Conservation (phyloP, 1,140 invertebrate species). For the Odontomachus brunneus region DNA sequence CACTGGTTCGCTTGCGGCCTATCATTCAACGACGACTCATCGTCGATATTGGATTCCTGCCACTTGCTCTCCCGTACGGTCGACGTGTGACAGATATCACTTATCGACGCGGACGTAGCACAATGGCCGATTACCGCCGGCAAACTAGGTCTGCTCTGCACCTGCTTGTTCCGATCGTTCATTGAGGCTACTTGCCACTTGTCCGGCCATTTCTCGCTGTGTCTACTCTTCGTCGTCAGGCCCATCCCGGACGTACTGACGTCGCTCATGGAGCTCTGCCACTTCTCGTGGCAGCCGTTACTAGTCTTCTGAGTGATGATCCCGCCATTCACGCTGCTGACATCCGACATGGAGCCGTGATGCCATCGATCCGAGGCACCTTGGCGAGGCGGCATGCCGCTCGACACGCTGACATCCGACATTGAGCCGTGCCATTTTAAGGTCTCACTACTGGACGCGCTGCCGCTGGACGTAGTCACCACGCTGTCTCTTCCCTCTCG, state of each 20-base stretch:
- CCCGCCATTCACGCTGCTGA: conserved; percentile 79
- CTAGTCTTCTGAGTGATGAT: conserved; percentile 69
- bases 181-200: conserved; percentile 79
- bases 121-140: conserved; percentile 75
- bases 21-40: conserved; percentile 63
- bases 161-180: conserved; percentile 80
- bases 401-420: conserved; percentile 91
- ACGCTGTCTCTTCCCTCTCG: conserved; percentile 89
- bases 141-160: conserved; percentile 67
- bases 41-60: conserved; percentile 78
- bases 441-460: conserved; percentile 92
- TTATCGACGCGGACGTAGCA: conserved; percentile 57
- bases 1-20: conserved; percentile 67
- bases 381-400: conserved; percentile 81
- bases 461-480: conserved; percentile 88
- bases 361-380: conserved; percentile 78
- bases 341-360: conserved; percentile 82
- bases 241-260: conserved; percentile 77
- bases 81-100: conserved; percentile 68
- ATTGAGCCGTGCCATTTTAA: conserved; percentile 93
- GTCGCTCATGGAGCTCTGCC: conserved; percentile 87
- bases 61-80: conserved; percentile 73
- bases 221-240: conserved; percentile 67
- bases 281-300: conserved; percentile 81
- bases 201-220: conserved; percentile 74